A percentile compares a stretch with the other conserved stretches of the same genome.
Conservation (phyloP, 35 echinoderm and acorn worm species). For the Chiridota heheva region DNA sequence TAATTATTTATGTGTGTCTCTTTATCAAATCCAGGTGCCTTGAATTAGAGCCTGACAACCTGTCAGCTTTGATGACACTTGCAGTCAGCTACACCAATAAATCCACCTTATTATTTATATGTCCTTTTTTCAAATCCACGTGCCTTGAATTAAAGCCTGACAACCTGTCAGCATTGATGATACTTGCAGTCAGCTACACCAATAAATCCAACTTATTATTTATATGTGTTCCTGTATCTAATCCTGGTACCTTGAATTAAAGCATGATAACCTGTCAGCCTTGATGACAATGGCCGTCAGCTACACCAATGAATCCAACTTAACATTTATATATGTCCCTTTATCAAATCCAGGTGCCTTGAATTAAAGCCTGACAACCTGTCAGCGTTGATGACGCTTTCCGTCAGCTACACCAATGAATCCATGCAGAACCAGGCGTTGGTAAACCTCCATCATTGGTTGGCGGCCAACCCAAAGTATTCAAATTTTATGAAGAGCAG, state of each 20-base stretch:
- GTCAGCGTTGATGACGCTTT: constrained; percentile 75
- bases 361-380: constrained; percentile 81
- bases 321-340: neutral
- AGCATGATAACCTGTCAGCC: constrained; percentile 68
- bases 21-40: constrained; percentile 59
- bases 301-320: constrained; percentile 80
- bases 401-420: constrained; percentile 96
- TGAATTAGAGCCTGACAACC: constrained; percentile 79
- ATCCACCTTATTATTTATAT: no score
- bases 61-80: constrained; percentile 75
- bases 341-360: constrained; percentile 59
- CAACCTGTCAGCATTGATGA: constrained; percentile 79
- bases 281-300: constrained; percentile 89
- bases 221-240: no score
- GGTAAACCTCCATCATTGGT: constrained; percentile 67
- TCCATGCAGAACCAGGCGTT: constrained; percentile 82
- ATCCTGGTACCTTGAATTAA: constrained; percentile 81
- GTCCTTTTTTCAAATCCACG: constrained; percentile 22
- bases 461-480: constrained; percentile 78
- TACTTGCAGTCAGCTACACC: constrained; percentile 89
- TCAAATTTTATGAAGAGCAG: constrained; percentile 53
- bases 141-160: constrained; percentile 83
- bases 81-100: constrained; percentile 97
- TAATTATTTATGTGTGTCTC: no score
- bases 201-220: no score